Evolutionary conservation across 2,113 vertebrate genomes (phyloP).

Genomic region (Coreoperca whiteheadi): DNA sequence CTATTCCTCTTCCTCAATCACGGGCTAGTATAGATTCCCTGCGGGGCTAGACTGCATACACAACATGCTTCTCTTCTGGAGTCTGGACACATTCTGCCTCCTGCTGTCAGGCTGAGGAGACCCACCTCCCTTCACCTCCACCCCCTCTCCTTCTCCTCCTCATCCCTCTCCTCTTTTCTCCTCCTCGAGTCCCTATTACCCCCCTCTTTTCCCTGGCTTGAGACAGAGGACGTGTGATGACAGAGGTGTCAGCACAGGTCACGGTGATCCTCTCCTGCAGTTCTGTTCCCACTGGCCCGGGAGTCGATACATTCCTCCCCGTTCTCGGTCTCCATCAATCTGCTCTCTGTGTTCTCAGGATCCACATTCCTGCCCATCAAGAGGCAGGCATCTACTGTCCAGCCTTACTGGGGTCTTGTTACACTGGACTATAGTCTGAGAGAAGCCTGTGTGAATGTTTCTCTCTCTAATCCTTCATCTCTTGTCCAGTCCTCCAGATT

Average conservation of each 20-base stretch:
- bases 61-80: constrained; percentile 42
- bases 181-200: constrained; percentile 41
- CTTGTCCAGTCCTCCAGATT: constrained; percentile 71
- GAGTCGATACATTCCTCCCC: constrained; percentile 83
- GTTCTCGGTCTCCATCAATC: constrained; percentile 68
- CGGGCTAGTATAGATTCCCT: constrained; percentile 6
- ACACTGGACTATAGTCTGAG: constrained; percentile 73
- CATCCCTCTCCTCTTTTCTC: constrained; percentile 14
- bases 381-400: constrained; percentile 78
- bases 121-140: constrained; percentile 44
- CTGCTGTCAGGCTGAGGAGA: constrained; percentile 62
- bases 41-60: constrained; percentile 18
- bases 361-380: constrained; percentile 83
- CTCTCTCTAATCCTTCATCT: constrained; percentile 66
- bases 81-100: constrained; percentile 69
- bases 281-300: constrained; percentile 85
- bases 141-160: not conserved
- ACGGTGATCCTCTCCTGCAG: constrained; percentile 84
- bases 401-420: constrained; percentile 83
- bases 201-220: constrained; percentile 49
- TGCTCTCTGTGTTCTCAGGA: constrained; percentile 80
- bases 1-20: constrained; percentile 7
- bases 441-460: constrained; percentile 72
- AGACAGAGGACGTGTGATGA: constrained; percentile 85
- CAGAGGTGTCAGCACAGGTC: constrained; percentile 89